A percentile compares a stretch with the other conserved stretches of the same genome.
Evolutionary conservation across 1,140 invertebrate species (phyloP).

Genomic region (Rhynchophorus ferrugineus): DNA sequence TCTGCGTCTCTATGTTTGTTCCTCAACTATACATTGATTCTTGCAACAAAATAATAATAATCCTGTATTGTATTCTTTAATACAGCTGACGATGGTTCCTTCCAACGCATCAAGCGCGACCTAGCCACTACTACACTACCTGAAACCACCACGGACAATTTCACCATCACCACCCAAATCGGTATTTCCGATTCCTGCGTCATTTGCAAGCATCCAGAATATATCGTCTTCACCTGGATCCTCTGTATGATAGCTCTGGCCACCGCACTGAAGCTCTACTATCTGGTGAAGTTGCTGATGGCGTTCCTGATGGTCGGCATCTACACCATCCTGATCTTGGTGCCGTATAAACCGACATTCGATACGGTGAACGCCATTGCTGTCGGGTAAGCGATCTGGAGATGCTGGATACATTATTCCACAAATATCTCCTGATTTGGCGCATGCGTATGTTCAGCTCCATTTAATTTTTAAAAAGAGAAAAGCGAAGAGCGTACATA

Average conservation of each 20-base stretch:
- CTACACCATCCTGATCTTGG: conserved; percentile 62
- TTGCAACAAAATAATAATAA: neutral
- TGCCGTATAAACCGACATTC: conserved; percentile 37
- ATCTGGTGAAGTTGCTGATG: conserved; percentile 78
- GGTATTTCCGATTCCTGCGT: neutral
- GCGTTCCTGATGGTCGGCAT: conserved; percentile 66
- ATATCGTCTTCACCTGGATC: conserved; percentile 89
- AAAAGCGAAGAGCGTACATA: too few species aligned
- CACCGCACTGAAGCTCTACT: conserved; percentile 87
- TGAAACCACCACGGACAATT: neutral
- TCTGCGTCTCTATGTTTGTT: too few species aligned
- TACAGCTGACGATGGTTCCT: too few species aligned
- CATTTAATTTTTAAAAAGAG: too few species aligned
- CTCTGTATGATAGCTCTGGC: conserved; percentile 84
- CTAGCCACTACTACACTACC: neutral
- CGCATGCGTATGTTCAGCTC: too few species aligned
- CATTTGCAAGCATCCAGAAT: conserved; percentile 58
- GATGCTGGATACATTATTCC: neutral
- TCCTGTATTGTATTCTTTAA: neutral
- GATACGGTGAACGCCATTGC: conserved; percentile 9
- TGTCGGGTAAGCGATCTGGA: conserved; percentile 1
- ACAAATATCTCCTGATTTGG: too few species aligned
- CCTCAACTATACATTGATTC: neutral
- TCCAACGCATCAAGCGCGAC: neutral
- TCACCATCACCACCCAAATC: neutral